These are phyloP conservation scores for Euspilapteryx auroguttella DNA, from an alignment of 2,888 invertebrate genomes.

Conservation along the genomic window DNA sequence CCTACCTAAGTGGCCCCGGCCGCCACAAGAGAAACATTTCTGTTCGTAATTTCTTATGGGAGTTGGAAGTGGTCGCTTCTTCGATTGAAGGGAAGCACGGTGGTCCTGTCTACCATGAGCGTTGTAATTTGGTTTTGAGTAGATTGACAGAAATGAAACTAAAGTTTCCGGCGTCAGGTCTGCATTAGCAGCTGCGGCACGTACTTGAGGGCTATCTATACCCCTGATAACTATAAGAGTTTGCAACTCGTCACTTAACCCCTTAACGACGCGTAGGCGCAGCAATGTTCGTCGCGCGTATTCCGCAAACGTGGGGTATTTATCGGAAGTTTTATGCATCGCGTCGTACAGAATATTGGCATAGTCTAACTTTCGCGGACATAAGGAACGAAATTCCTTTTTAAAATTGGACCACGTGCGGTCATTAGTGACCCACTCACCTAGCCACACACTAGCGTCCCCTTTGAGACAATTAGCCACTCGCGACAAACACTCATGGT, in stretches of 20 bases:
- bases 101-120: neutral
- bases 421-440: slow-evolving; percentile 2
- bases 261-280: neutral
- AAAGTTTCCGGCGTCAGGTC: neutral
- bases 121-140: neutral
- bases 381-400: slow-evolving; percentile 3
- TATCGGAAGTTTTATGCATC: neutral
- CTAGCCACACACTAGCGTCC: slow-evolving; percentile 2
- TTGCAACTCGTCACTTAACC: neutral
- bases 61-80: too few species aligned
- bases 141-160: slow-evolving; percentile 1
- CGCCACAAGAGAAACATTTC: too few species aligned
- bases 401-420: slow-evolving; percentile 4
- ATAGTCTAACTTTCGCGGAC: slow-evolving; percentile 2
- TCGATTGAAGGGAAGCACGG: too few species aligned
- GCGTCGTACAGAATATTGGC: slow-evolving; percentile 3
- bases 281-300: neutral
- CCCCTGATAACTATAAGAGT: neutral
- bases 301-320: neutral
- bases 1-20: too few species aligned
- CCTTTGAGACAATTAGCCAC: slow-evolving; percentile 3
- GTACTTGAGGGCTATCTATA: neutral
- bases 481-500: slow-evolving; percentile 3
- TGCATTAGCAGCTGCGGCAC: neutral
- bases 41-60: neutral